Evolutionary conservation across 2,113 vertebrate species (phyloP).

Genomic region (Synodontis membranacea): DNA sequence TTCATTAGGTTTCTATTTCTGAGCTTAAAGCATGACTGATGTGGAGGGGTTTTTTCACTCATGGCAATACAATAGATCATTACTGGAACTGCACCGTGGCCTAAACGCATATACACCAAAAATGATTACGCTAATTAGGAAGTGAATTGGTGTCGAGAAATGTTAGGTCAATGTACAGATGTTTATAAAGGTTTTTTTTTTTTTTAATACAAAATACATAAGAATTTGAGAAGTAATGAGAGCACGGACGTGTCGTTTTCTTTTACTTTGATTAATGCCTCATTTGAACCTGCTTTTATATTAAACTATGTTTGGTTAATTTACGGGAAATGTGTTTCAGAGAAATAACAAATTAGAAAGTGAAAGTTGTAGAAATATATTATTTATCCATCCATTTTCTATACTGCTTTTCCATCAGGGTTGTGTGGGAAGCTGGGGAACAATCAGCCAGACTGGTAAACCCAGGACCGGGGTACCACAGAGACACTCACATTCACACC

Average conservation of each 20-base stretch:
- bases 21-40: slow-evolving; percentile 29
- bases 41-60: slow-evolving; percentile 15
- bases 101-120: neutral
- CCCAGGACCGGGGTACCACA: no score
- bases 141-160: neutral
- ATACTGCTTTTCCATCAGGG: no score
- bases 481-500: no score
- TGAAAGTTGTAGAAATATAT: neutral
- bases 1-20: slow-evolving; percentile 42
- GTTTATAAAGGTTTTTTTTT: neutral
- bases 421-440: no score
- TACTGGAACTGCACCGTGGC: neutral
- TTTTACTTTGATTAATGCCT: neutral
- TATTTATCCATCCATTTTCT: no score
- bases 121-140: neutral
- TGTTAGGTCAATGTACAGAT: neutral
- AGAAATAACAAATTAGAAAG: neutral
- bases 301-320: neutral
- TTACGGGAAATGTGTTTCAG: neutral
- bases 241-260: neutral
- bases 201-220: neutral
- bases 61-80: slow-evolving; percentile 19
- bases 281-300: neutral
- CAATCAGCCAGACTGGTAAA: no score
- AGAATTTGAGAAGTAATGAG: neutral